phyloP scores from a whole-genome alignment of 2,888 invertebrate genomes.

The Rotaria magnacalcarata region DNA sequence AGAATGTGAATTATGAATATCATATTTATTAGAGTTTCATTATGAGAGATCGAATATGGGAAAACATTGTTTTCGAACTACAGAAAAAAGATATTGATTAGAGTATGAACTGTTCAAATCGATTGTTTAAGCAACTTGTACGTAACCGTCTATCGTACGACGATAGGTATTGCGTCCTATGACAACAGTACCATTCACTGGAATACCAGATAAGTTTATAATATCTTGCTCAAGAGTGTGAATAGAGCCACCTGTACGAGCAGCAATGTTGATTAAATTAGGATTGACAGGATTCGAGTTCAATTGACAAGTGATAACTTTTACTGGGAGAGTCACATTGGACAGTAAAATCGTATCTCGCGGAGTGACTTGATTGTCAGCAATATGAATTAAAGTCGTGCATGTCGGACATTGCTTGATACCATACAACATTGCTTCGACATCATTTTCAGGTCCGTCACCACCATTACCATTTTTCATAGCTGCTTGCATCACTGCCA shows the following conservation, averaged over 20 bases:
- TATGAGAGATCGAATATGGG: too few relatives aligned
- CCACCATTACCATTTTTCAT: background rate
- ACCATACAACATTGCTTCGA: background rate
- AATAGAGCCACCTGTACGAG: background rate
- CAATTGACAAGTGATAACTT: background rate
- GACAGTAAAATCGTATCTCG: background rate
- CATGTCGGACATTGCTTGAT: background rate
- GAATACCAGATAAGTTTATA: background rate
- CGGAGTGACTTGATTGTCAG: background rate
- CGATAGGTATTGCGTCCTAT: background rate
- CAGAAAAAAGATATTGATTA: too few relatives aligned
- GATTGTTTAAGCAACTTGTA: too few relatives aligned
- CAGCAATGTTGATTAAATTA: background rate
- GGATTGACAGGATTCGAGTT: background rate
- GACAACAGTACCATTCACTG: background rate
- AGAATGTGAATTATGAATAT: too few relatives aligned
- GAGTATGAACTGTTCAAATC: too few relatives aligned
- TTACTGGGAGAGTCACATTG: background rate
- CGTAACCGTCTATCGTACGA: too few relatives aligned
- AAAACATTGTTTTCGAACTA: too few relatives aligned
- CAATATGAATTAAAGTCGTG: background rate
- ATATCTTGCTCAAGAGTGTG: background rate
- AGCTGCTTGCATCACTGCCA: background rate
- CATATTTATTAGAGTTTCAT: too few relatives aligned
- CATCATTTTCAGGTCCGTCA: background rate